These are phyloP conservation scores for Holothuria leucospilota DNA, from an alignment of 53 echinoderm and acorn worm species.

Conservation along the genomic window DNA sequence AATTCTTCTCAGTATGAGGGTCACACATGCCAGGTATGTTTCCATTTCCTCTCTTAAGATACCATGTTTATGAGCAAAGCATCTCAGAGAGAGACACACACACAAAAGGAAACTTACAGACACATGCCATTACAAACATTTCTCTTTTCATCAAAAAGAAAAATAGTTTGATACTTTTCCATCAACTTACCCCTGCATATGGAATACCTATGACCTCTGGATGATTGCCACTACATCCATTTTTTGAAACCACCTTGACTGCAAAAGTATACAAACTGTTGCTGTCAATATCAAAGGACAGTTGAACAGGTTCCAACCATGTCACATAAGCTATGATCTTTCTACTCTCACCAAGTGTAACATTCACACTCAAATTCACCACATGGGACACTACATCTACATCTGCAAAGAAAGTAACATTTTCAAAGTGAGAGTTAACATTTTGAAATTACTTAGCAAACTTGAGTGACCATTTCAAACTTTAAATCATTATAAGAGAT, in stretches of 20 bases:
- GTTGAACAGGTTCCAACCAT: conserved; percentile 6
- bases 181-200: neutral
- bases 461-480: neutral
- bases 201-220: neutral
- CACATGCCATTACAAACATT: too few relatives aligned
- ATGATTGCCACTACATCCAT: neutral
- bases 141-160: too few relatives aligned
- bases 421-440: neutral
- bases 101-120: too few relatives aligned
- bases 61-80: too few relatives aligned
- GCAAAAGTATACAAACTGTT: neutral
- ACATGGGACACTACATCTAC: conserved; percentile 7
- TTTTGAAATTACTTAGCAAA: too few relatives aligned
- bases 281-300: too few relatives aligned
- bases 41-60: too few relatives aligned
- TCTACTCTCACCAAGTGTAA: neutral
- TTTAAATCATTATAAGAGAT: neutral
- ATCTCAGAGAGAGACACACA: too few relatives aligned
- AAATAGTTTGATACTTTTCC: neutral
- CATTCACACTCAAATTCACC: neutral
- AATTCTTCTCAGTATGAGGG: too few relatives aligned
- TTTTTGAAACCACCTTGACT: too few relatives aligned
- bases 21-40: too few relatives aligned
- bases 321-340: neutral
- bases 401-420: neutral